A percentile compares a stretch with the other conserved stretches of the same genome.
Conservation (phyloP, 2,113 vertebrate species). For the Oenanthe melanoleuca region DNA sequence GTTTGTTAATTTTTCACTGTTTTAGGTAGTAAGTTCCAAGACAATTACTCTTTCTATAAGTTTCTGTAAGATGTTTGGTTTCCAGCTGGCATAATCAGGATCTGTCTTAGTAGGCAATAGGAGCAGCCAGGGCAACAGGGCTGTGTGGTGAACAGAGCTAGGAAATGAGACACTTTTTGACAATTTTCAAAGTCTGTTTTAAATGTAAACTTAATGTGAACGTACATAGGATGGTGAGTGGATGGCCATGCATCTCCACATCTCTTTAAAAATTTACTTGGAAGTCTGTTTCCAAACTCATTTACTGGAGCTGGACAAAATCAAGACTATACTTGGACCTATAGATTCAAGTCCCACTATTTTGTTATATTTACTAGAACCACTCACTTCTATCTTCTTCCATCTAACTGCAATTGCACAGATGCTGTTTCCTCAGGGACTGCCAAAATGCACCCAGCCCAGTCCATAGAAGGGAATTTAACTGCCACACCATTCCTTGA, state of each 20-base stretch:
- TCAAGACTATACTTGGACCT: not conserved
- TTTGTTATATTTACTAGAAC: not conserved
- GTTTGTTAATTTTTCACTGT: not conserved
- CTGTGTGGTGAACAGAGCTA: not conserved
- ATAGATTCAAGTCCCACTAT: not conserved
- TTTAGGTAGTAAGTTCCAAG: not conserved
- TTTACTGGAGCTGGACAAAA: not conserved
- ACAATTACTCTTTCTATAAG: not conserved
- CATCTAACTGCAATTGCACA: not conserved
- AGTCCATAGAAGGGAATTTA: not conserved
- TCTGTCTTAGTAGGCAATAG: accelerated
- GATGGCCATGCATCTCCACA: not conserved
- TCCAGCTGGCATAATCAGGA: not conserved
- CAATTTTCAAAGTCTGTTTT: not conserved
- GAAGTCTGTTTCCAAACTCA: not conserved
- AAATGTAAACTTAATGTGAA: not conserved
- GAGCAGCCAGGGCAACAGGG: not conserved
- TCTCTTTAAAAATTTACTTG: not conserved
- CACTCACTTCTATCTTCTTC: not conserved
- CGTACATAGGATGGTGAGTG: not conserved
- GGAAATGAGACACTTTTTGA: not conserved
- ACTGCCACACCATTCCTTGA: not conserved
- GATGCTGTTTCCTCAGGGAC: not conserved
- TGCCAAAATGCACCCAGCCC: not conserved
- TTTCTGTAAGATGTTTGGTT: not conserved